Evolutionary conservation across 2,113 vertebrate genomes (phyloP).

Genomic region (Crotophaga sulcirostris): DNA sequence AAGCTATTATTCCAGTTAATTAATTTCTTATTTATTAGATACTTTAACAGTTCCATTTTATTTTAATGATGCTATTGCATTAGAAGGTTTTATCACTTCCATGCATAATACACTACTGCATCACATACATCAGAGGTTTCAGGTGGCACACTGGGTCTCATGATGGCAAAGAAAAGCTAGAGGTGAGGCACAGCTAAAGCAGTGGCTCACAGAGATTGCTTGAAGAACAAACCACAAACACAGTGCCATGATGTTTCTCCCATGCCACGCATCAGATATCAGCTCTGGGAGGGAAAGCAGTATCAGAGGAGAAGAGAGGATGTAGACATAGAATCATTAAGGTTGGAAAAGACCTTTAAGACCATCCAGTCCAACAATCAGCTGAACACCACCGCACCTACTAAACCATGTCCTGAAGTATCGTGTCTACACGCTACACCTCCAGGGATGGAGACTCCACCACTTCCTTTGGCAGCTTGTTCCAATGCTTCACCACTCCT

Average conservation of each 20-base stretch:
- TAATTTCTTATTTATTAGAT: neutral
- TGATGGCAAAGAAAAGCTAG: neutral
- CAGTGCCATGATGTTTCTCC: neutral
- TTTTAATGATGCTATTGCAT: neutral
- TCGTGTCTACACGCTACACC: no score
- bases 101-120: neutral
- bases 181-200: neutral
- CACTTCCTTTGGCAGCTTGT: no score
- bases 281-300: neutral
- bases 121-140: neutral
- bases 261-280: neutral
- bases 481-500: no score
- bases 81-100: neutral
- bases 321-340: neutral
- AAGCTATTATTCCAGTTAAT: conserved; percentile 5
- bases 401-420: no score
- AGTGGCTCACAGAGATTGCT: neutral
- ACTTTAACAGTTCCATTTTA: neutral
- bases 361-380: no score
- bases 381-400: no score
- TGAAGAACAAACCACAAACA: neutral
- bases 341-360: no score
- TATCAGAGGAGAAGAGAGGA: neutral
- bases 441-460: no score
- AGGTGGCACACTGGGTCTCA: neutral